Evolutionary conservation across 2,888 invertebrate genomes (phyloP).

Genomic region (Sarcophaga rosellei): DNA sequence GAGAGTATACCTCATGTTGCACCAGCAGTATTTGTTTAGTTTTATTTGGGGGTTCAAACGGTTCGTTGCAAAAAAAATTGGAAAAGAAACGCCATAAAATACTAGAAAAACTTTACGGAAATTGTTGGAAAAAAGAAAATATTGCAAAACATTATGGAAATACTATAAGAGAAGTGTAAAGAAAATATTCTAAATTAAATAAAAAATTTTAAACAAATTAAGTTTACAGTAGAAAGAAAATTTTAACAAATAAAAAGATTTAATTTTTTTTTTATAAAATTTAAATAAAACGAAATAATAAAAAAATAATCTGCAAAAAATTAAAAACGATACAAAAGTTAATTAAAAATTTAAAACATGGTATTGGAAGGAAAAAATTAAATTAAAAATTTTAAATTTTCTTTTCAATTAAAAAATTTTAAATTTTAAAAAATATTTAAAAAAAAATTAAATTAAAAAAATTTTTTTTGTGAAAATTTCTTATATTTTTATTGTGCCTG

Average conservation of each 20-base stretch:
- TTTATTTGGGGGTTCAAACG: conserved; percentile 54
- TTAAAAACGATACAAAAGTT: neutral
- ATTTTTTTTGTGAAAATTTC: conserved; percentile 1
- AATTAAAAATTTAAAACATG: neutral
- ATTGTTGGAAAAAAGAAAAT: conserved; percentile 33
- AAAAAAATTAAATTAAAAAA: conserved; percentile 20
- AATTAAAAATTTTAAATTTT: neutral
- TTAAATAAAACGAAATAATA: neutral
- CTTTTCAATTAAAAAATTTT: neutral
- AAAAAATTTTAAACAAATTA: neutral
- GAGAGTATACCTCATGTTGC: conserved; percentile 37
- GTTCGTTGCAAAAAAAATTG: conserved; percentile 46
- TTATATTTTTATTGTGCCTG: conserved; percentile 11
- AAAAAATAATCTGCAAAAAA: neutral
- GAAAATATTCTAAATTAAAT: neutral
- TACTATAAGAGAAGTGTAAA: neutral
- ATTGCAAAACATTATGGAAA: conserved; percentile 19
- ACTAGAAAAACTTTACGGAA: conserved; percentile 20
- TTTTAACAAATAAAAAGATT: neutral
- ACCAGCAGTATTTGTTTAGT: conserved; percentile 52
- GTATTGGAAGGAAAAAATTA: neutral
- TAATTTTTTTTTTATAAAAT: neutral
- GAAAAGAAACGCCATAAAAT: conserved; percentile 20
- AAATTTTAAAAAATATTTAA: too few species aligned
- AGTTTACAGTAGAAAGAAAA: neutral